Percentiles rank a stretch among this genome's conserved stretches.
Evolutionary conservation across 2,888 invertebrate genomes (phyloP).

Genomic region (Erebia aethiops): DNA sequence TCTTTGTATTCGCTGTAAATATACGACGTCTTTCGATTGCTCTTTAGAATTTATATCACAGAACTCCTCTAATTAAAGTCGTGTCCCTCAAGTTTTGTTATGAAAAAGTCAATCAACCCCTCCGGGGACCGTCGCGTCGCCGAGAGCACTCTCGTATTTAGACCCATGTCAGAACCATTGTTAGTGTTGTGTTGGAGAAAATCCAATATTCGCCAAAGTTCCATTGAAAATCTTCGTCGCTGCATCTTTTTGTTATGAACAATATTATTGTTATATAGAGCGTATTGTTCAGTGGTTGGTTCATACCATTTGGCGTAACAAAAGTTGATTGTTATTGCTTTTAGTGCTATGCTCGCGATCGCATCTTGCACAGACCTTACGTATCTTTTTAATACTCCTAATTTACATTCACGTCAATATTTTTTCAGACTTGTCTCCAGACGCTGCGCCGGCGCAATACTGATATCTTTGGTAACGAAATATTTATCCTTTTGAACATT

Average conservation of each 20-base stretch:
- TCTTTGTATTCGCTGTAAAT: conserved; percentile 28
- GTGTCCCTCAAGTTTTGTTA: conserved; percentile 44
- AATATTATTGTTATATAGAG: conserved; percentile 42
- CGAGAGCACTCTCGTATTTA: conserved; percentile 37
- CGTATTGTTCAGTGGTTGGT: background rate
- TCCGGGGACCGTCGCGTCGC: conserved; percentile 27
- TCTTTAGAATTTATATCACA: conserved; percentile 45
- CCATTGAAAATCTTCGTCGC: conserved; percentile 49
- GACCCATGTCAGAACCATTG: conserved; percentile 59
- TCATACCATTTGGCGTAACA: background rate
- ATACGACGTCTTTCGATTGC: conserved; percentile 25
- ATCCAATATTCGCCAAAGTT: conserved; percentile 62
- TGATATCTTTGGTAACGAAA: too few relatives aligned
- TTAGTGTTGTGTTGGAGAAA: conserved; percentile 57
- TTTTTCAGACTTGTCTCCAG: too few relatives aligned
- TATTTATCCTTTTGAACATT: too few relatives aligned
- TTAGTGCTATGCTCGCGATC: too few relatives aligned
- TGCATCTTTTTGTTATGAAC: conserved; percentile 47
- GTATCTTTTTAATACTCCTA: too few relatives aligned
- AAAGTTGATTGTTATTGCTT: background rate
- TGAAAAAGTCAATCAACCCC: conserved; percentile 54
- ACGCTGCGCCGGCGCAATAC: too few relatives aligned
- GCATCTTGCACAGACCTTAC: too few relatives aligned
- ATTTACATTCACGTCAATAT: too few relatives aligned
- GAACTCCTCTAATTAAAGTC: conserved; percentile 56